Evolutionary conservation across 2,113 vertebrate genomes (phyloP), one percentile per base, ranked within the genome.

Genomic region (Osmerus eperlanus): DNA sequence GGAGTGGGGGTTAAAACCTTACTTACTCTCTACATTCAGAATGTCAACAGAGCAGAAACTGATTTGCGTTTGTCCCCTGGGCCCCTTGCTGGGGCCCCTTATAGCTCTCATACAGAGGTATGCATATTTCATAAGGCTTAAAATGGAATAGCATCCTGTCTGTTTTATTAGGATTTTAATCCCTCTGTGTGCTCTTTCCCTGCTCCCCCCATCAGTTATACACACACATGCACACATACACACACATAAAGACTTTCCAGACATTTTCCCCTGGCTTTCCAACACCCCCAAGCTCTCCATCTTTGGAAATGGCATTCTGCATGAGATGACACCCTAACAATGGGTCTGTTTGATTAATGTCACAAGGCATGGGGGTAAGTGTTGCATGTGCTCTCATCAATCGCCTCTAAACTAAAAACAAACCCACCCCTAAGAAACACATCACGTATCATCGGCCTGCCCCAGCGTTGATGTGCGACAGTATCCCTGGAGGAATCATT

Each of bases 141-240:
- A 87, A 83, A 78, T 73, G 79, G 79, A 89, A 89, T 85, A 82
- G 84, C 84, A 87, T 89, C 72, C 79, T 81, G 83, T 81, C 83
- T 83, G 79, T 86, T 88, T 89, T 88, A 88, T 92, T 90, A 87
- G 83, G 87, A 91, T 92, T 91, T 90, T 89, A 91, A 91, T 91
- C 84, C 89, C 73, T 77, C 70, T 75, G 74, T 82, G 78, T 82
- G 78, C 81, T 82, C 75, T 71, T 70, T 32, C 63, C 76, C 32
- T 65, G 29, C 62, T 11, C 75, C 63, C 58, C 36, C 36, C 36
- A 41, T 41, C 36, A 41, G 36, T 9, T 41, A 41, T 41, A 41
- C 5, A 8, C 7, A 59, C 60, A 65, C 59, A 65, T 60, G 72
- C 25, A 32, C 36, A 41, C 36, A 41, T 5, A 41, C 36, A 5